Evolutionary conservation across 1,140 invertebrate species (phyloP).

Genomic region (Drosophila pectinifera): DNA sequence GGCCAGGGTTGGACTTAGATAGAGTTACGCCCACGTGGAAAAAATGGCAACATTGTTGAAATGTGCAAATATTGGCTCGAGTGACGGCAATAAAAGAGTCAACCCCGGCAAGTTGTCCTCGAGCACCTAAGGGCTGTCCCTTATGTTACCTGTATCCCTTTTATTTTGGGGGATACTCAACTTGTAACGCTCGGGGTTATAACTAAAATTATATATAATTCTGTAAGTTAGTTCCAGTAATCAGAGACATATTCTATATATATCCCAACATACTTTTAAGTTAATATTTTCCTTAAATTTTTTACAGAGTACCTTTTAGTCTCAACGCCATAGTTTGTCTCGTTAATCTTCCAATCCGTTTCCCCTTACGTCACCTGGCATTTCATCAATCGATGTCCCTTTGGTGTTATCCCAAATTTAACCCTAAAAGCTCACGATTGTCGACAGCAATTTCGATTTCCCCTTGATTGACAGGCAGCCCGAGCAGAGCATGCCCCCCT

Average conservation of each 20-base stretch:
- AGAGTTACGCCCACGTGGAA: constrained; percentile 47
- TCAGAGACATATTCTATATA: no score
- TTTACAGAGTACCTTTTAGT: background rate
- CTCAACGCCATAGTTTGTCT: background rate
- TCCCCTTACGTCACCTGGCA: constrained; percentile 17
- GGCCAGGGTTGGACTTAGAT: constrained; percentile 7
- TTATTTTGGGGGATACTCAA: background rate
- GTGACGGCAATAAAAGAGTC: constrained; percentile 79
- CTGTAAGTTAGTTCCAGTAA: no score
- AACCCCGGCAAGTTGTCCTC: constrained; percentile 36
- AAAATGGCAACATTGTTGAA: constrained; percentile 76
- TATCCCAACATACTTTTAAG: no score
- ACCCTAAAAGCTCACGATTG: constrained; percentile 68
- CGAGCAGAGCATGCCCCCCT: constrained; percentile 9
- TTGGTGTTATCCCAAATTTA: constrained; percentile 64
- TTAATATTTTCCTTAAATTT: no score
- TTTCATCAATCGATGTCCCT: constrained; percentile 47
- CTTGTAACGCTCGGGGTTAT: background rate
- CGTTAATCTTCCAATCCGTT: background rate
- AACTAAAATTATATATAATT: background rate
- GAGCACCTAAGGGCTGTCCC: constrained; percentile 15
- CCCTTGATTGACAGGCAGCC: constrained; percentile 53
- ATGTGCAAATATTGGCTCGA: constrained; percentile 81
- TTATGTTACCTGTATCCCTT: background rate
- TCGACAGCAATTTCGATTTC: constrained; percentile 71